Evolutionary conservation across 2,113 vertebrate genomes (phyloP).

Genomic region (Hippopotamus amphibius): DNA sequence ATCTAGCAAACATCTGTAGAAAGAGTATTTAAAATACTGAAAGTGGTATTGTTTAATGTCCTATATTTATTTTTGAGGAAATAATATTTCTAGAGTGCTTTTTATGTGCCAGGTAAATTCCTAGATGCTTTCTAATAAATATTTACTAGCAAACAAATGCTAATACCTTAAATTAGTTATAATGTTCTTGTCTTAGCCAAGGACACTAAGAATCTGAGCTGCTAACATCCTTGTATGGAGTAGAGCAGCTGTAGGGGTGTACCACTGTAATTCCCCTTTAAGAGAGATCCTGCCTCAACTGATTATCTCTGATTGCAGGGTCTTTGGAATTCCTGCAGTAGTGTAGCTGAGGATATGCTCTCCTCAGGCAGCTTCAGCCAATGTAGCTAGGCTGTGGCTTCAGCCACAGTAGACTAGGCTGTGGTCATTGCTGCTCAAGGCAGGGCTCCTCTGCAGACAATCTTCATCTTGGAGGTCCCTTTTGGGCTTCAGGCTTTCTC

Average conservation of each 20-base stretch:
- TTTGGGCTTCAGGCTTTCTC: neutral
- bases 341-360: neutral
- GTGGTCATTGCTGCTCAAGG: neutral
- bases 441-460: neutral
- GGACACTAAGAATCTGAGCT: neutral
- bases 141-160: neutral
- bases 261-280: neutral
- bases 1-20: neutral
- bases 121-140: neutral
- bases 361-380: neutral
- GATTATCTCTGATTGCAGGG: neutral
- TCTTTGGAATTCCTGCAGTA: neutral
- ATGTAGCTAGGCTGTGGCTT: too few relatives aligned
- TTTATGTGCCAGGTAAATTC: neutral
- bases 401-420: neutral
- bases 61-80: neutral
- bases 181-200: neutral
- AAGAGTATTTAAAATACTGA: neutral
- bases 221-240: neutral
- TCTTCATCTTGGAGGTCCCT: neutral
- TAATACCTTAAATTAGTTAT: neutral
- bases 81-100: neutral
- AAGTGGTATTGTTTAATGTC: neutral
- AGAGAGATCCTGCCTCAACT: neutral
- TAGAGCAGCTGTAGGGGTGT: rapidly evolving